Percentiles rank a stretch among this genome's conserved stretches.
Evolutionary conservation across 2,888 invertebrate species (phyloP).

Genomic region (Deroplatys truncata): DNA sequence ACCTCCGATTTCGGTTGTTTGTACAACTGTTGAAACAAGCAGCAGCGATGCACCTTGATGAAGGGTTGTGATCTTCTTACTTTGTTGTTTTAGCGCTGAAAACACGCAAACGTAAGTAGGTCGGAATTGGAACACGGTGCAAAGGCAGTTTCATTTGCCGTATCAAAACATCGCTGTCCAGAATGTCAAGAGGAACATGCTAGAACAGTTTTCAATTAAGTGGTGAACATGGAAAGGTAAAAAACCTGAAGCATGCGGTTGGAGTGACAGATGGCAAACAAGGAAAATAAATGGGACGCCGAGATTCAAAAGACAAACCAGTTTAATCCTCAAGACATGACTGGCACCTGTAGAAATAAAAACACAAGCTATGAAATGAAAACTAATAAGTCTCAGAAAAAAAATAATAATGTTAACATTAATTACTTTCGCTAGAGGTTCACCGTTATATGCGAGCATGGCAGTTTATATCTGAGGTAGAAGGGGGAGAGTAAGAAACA

Average conservation of each 20-base stretch:
- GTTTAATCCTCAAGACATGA: background rate
- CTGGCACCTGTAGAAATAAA: background rate
- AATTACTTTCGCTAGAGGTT: no score
- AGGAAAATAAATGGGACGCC: background rate
- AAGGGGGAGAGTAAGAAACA: no score
- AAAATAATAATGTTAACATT: no score
- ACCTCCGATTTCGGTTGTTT: background rate
- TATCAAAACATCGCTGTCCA: background rate
- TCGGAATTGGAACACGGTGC: no score
- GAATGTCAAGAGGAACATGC: background rate
- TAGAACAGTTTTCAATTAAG: background rate
- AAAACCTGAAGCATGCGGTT: background rate
- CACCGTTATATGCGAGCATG: no score
- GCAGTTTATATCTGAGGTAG: no score
- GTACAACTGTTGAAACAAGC: background rate
- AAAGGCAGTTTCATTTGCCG: background rate
- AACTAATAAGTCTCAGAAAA: no score
- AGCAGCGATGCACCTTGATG: background rate
- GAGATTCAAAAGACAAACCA: background rate
- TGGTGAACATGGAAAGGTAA: background rate
- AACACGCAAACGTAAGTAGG: background rate
- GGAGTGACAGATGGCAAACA: background rate
- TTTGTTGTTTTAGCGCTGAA: background rate
- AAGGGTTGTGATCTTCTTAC: background rate
- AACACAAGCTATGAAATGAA: no score